Evolutionary conservation across 2,888 invertebrate species (phyloP), one percentile per base, ranked within the genome.

Genomic region (Meliscaeva auricollis): DNA sequence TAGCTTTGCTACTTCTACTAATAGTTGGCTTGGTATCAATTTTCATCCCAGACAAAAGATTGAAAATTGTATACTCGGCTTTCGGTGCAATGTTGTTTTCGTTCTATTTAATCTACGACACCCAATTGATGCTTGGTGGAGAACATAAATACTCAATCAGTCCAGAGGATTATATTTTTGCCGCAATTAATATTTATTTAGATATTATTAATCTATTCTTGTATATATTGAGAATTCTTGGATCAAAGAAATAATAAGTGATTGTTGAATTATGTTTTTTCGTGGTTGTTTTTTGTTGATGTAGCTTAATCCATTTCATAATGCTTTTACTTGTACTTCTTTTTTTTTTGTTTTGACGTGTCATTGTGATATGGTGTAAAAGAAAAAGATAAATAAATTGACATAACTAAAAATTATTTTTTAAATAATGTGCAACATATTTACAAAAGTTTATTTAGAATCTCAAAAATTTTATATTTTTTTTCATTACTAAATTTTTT

Each of bases 161-260:
- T 0, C 97, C 97, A 0, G 97, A 97, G 91, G 97, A 98, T 89
- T 97, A 97, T 91, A 96, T 97, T 88, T 97, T 97, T 90, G 97
- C 97, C 0, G 96, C 97, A 0, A 93, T 98, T 62, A 97, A 96
- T 90, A 93, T 98, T 1, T 98, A 97, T 89, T 92, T 97, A 84
- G 97, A 97, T 90, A 94, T 97, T 87, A 93, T 97, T 89, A 96
- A 97, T 90, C 95, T 97, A 87, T 97, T 97, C 94, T 90, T 97
- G 84, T 96, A 96, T 13, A 66, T 66, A 20, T 50, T 66, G 35
- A 66, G 66, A 35, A 50, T 66, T 20, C 7, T 66, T 5, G 66
- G 66, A 46, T 60, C 44, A 48, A 48, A 35, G 54, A 72, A 72
- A 15, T 60, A 58, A 72, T 58, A 15, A 35, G n/a, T 15, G 32